Evolutionary conservation across 1,140 invertebrate genomes (phyloP).

Genomic region (Drosophila biarmipes): DNA sequence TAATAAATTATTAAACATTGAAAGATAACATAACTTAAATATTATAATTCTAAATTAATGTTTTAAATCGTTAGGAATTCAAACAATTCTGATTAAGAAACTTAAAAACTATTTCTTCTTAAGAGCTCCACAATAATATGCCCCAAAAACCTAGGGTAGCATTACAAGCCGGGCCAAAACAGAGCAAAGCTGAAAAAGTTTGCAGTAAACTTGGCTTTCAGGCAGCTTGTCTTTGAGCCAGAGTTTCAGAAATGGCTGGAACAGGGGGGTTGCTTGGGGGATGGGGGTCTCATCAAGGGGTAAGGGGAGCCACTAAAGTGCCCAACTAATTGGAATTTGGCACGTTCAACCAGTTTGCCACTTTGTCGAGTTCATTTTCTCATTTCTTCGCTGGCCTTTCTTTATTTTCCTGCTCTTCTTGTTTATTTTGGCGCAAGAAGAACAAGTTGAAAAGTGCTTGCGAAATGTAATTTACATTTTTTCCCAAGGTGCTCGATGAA

Average conservation of each 20-base stretch:
- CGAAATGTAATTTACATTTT: slow-evolving; percentile 1
- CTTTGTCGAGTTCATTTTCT: slow-evolving; percentile 18
- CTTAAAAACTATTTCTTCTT: not conserved
- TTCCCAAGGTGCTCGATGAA: not conserved
- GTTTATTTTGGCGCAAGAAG: not conserved
- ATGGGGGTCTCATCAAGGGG: not conserved
- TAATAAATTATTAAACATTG: too few relatives aligned
- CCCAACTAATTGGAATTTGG: slow-evolving; percentile 56
- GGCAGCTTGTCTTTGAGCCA: slow-evolving; percentile 13
- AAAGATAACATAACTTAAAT: too few relatives aligned
- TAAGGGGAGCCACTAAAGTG: slow-evolving; percentile 35
- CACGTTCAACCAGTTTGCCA: slow-evolving; percentile 56
- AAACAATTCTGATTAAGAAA: not conserved
- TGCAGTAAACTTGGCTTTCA: slow-evolving; percentile 28
- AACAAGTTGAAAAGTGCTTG: not conserved
- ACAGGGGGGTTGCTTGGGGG: not conserved
- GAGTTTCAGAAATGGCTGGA: not conserved
- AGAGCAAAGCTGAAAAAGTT: slow-evolving; percentile 2
- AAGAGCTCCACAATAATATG: not conserved
- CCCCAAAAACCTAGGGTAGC: not conserved
- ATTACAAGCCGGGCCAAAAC: not conserved
- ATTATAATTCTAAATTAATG: too few relatives aligned
- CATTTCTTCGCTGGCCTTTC: slow-evolving; percentile 2
- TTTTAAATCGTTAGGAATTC: not conserved
- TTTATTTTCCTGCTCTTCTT: not conserved